Conservation (phyloP, 1,140 invertebrate species). For the Papilio xuthus region DNA sequence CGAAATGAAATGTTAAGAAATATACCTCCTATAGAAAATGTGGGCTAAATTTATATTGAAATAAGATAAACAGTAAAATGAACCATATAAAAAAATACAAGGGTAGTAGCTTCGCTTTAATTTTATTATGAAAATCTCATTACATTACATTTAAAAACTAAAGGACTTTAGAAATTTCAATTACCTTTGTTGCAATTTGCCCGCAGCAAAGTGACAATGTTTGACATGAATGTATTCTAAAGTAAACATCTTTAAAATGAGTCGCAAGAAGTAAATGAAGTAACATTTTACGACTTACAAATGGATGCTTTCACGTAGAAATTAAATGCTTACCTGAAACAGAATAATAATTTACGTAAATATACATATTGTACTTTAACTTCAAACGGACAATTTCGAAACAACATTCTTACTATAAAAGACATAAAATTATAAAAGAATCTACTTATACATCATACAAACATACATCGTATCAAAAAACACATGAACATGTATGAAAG, state of each 20-base stretch:
- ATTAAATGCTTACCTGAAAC: constrained; percentile 33
- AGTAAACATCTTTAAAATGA: constrained; percentile 27
- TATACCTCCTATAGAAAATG: neutral
- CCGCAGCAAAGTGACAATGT: constrained; percentile 22
- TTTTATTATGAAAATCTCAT: constrained; percentile 8
- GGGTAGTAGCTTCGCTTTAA: neutral
- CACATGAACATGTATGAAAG: no score
- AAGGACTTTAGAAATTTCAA: constrained; percentile 30
- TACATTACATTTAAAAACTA: constrained; percentile 8
- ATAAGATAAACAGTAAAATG: neutral
- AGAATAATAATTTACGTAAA: constrained; percentile 26
- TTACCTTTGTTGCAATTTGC: constrained; percentile 32
- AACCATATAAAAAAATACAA: neutral
- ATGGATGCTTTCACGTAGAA: constrained; percentile 8
- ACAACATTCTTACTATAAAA: neutral
- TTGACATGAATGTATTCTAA: constrained; percentile 31
- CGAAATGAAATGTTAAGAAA: constrained; percentile 1
- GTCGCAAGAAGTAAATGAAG: constrained; percentile 29
- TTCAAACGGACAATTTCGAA: neutral
- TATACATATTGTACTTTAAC: neutral
- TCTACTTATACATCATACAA: no score
- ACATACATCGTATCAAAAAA: no score
- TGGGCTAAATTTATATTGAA: neutral
- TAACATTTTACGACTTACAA: constrained; percentile 29
- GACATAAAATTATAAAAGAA: neutral